Evolutionary conservation across 2,113 vertebrate species (phyloP), one percentile per base, ranked within the genome.

Genomic region (Sinocyclocheilus maitianheensis): DNA sequence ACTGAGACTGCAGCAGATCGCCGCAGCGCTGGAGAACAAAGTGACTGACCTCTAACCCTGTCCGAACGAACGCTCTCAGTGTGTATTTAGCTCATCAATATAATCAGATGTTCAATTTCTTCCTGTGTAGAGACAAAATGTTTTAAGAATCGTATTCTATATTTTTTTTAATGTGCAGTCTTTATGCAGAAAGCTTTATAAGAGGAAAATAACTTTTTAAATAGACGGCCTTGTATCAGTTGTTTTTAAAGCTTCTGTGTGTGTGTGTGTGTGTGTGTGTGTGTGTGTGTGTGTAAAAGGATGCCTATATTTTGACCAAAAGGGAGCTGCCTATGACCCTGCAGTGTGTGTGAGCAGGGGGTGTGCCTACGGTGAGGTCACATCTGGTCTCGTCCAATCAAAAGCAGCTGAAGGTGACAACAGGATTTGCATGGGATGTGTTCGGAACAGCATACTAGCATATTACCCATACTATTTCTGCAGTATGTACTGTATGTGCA

Each of bases 11-110:
- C 97, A 99, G 94, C 97, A 98, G 94, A 97, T 99, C 79, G 97
- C 97, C 4, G 97, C 98, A 51, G 96, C 97, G 0, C 94, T 99
- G 88, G 97, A 99, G 94, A 97, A 99, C 95, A 99, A 99, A 96
- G 97, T 99, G 94, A 99, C 97, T 46, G 98, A 97, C 95, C 97
- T 99, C 94, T 99, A 96, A 97, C 94, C 94, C 88, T 87, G 84
- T 87, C 34, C 30, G 79, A 55, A 26, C 34, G 24, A 72, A 83
- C 83, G 65, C 69, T 62, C 87, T 78, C 22, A 34, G 72, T 37
- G 83, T 87, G 83, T 89, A 85, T 85, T 85, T 87, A 87, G 80
- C 87, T 69, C 87, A 81, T 85, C 84, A 83, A 37, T 92, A 94
- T 94, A 94, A 94, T 94, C 95, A 95, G 93, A 95, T 94, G 94